Base-by-base conservation (phyloP, 1,140 invertebrate genomes). In the Anastatus disparis region DNA sequence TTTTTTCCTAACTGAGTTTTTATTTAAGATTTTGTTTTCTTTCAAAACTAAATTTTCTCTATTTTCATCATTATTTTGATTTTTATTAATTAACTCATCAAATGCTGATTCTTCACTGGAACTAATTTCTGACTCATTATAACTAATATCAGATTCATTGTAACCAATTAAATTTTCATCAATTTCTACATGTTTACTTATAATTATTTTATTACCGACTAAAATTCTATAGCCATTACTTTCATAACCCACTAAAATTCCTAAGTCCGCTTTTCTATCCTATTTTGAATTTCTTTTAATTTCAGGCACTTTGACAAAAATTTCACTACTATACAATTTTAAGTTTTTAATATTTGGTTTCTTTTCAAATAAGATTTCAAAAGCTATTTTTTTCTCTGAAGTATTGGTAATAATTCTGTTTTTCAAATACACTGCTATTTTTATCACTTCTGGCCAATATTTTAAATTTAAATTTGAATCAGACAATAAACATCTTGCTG, bases 371-470 rank as follows among this genome's bases (percentile, higher is more conserved):
- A 72, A 35, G n/a, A n/a, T n/a, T n/a, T n/a, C n/a, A n/a, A n/a
- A n/a, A n/a, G n/a, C n/a, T n/a, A n/a, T n/a, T n/a, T n/a, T n/a
- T n/a, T n/a, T n/a, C n/a, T n/a, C n/a, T n/a, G n/a, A n/a, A n/a
- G n/a, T n/a, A n/a, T n/a, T n/a, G n/a, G n/a, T n/a, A n/a, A n/a
- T n/a, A n/a, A n/a, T n/a, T n/a, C n/a, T n/a, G n/a, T n/a, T n/a
- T n/a, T n/a, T n/a, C n/a, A n/a, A n/a, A n/a, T n/a, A n/a, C n/a
- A n/a, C n/a, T n/a, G n/a, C n/a, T n/a, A 26, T 20, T 29, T 62
- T 82, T 76, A 79, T 84, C 29, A 29, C 76, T 66, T 26, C 75
- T 70, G 72, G 71, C 76, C 17, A 79, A 79, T 76, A 79, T 83
- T 46, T 48, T 72, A 12, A 20, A 22, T 24, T 27, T n/a, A 2